Evolutionary conservation across 2,113 vertebrate genomes (phyloP).

Genomic region (Mus musculus): DNA sequence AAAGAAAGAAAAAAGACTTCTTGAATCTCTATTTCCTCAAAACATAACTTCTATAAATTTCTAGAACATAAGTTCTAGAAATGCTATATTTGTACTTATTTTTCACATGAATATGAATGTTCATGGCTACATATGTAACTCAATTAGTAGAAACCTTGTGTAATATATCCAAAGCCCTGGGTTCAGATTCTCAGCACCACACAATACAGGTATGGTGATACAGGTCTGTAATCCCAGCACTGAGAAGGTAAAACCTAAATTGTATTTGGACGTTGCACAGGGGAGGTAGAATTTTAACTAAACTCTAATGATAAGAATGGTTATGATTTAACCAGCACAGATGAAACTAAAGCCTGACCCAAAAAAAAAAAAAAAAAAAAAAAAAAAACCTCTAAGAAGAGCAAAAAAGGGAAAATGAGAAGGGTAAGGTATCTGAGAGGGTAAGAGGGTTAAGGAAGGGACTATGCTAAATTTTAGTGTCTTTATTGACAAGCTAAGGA

Average conservation of each 20-base stretch:
- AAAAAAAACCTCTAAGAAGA: not conserved
- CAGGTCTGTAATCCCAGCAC: not conserved
- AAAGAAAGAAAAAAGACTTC: not conserved
- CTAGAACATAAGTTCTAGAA: not conserved
- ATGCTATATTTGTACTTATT: not conserved
- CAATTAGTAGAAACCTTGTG: not conserved
- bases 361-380: not conserved
- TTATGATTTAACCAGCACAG: conserved; percentile 39
- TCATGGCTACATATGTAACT: not conserved
- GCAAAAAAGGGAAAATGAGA: not conserved
- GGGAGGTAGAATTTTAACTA: conserved; percentile 36
- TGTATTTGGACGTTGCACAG: conserved; percentile 20
- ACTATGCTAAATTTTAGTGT: not conserved
- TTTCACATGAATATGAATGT: not conserved
- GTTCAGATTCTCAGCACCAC: not conserved
- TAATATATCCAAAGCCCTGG: not conserved
- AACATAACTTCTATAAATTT: not conserved
- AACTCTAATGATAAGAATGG: conserved; percentile 19
- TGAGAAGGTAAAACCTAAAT: not conserved
- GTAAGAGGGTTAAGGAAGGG: not conserved
- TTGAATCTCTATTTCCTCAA: conserved; percentile 13
- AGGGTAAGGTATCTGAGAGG: not conserved
- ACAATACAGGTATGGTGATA: not conserved
- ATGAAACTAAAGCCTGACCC: conserved; percentile 22
- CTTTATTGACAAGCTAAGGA: conserved; percentile 42